Conservation (phyloP, 1,140 invertebrate genomes). For the Atta colombica region DNA sequence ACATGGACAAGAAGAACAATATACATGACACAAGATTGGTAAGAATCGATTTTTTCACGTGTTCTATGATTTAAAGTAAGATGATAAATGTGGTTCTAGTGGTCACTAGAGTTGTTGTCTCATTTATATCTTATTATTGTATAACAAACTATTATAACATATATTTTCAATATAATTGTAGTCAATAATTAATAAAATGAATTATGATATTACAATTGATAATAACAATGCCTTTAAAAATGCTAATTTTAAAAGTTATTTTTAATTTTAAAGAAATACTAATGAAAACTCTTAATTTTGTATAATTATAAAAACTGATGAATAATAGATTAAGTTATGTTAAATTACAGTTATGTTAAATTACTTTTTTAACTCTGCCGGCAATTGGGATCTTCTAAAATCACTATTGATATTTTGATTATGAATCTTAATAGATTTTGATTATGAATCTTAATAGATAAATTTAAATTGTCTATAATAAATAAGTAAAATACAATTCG, state of each 20-base stretch:
- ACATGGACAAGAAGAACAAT: constrained; percentile 71
- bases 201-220: neutral
- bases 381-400: too few species aligned
- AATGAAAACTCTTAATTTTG: neutral
- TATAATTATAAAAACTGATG: neutral
- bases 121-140: neutral
- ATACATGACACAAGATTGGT: constrained; percentile 68
- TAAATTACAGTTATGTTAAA: too few species aligned
- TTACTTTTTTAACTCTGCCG: too few species aligned
- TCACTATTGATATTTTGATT: too few species aligned
- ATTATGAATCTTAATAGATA: too few species aligned
- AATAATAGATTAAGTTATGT: neutral
- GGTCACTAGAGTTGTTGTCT: neutral
- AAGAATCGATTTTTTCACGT: constrained; percentile 48
- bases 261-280: neutral
- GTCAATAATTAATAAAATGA: neutral
- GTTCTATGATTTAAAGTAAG: constrained; percentile 13
- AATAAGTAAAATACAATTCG: too few species aligned
- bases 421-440: too few species aligned
- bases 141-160: neutral
- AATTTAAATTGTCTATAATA: too few species aligned
- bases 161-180: neutral
- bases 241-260: neutral
- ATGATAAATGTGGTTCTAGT: neutral
- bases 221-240: neutral